A percentile compares a stretch with the other conserved stretches of the same genome.
Conservation (phyloP, 1,140 invertebrate species). For the Drosophila persimilis region DNA sequence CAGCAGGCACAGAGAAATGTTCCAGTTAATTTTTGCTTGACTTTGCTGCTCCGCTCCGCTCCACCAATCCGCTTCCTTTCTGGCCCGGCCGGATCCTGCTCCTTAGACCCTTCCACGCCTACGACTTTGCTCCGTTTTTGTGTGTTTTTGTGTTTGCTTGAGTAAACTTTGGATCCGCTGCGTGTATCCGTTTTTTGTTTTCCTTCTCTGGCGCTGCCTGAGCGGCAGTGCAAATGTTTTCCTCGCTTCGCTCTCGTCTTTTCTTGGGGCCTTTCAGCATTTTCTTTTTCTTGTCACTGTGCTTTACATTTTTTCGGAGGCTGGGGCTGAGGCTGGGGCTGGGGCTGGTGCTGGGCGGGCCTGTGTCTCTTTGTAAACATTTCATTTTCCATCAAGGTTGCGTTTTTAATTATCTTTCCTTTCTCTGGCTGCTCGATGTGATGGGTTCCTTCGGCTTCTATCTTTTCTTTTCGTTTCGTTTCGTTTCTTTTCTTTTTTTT, state of each 20-base stretch:
- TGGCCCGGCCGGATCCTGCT: not conserved
- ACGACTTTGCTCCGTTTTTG: slow-evolving; percentile 5
- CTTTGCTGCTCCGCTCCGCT: slow-evolving; percentile 33
- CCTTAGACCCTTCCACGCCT: slow-evolving; percentile 13
- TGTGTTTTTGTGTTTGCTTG: slow-evolving; percentile 41
- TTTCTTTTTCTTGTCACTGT: slow-evolving; percentile 59
- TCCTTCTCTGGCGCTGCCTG: slow-evolving; percentile 49
- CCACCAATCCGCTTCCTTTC: not conserved
- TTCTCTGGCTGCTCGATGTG: slow-evolving; percentile 68
- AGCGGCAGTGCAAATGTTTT: slow-evolving; percentile 57
- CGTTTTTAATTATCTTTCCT: slow-evolving; percentile 82
- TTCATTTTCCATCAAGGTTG: slow-evolving; percentile 82
- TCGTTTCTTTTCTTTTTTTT: slow-evolving; percentile 30
- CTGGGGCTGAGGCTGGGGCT: slow-evolving; percentile 9
- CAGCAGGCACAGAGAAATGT: slow-evolving; percentile 9
- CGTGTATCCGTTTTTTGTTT: slow-evolving; percentile 72
- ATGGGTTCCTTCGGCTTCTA: slow-evolving; percentile 45
- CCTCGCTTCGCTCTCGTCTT: slow-evolving; percentile 27
- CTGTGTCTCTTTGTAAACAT: slow-evolving; percentile 75
- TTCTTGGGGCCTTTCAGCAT: slow-evolving; percentile 64
- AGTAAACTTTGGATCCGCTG: slow-evolving; percentile 78
- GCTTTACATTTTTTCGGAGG: slow-evolving; percentile 33
- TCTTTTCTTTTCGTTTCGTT: slow-evolving; percentile 2
- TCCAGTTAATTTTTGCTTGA: slow-evolving; percentile 60
- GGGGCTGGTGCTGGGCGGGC: not conserved